Percentiles rank a stretch among this genome's conserved stretches.
phyloP scores from a whole-genome alignment of 2,113 vertebrate species.

The Paramormyrops kingsleyae region DNA sequence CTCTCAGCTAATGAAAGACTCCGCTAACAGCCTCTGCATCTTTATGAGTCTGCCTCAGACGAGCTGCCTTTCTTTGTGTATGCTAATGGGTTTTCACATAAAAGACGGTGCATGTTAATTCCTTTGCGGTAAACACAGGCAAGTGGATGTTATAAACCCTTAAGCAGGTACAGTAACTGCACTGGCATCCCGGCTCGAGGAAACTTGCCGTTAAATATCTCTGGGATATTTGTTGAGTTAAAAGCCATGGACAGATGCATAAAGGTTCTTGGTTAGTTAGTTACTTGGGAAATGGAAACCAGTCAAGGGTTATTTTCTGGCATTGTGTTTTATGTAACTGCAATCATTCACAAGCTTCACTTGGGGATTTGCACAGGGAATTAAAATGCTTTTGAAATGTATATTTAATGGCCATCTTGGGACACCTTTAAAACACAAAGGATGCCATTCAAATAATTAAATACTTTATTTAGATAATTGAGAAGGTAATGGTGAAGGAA shows the following conservation, averaged over 20 bases:
- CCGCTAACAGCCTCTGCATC: constrained; percentile 30
- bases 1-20: constrained; percentile 17
- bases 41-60: constrained; percentile 27
- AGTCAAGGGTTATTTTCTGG: neutral
- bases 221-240: constrained; percentile 44
- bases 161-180: constrained; percentile 37
- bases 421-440: neutral
- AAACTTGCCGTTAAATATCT: constrained; percentile 50
- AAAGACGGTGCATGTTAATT: constrained; percentile 47
- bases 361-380: neutral
- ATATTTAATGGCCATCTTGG: constrained; percentile 2
- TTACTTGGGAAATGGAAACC: neutral
- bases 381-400: constrained; percentile 11
- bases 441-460: constrained; percentile 1
- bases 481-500: constrained; percentile 16
- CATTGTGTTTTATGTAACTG: neutral
- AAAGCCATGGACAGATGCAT: constrained; percentile 50
- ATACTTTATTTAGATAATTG: neutral
- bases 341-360: neutral
- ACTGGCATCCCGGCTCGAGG: constrained; percentile 57
- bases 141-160: constrained; percentile 41
- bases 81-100: constrained; percentile 42
- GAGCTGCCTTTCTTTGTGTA: constrained; percentile 34
- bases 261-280: constrained; percentile 40
- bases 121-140: constrained; percentile 36